Evolutionary conservation across 2,113 vertebrate species (phyloP), one percentile per base, ranked within the genome.

Genomic region (Sisor rabdophorus): DNA sequence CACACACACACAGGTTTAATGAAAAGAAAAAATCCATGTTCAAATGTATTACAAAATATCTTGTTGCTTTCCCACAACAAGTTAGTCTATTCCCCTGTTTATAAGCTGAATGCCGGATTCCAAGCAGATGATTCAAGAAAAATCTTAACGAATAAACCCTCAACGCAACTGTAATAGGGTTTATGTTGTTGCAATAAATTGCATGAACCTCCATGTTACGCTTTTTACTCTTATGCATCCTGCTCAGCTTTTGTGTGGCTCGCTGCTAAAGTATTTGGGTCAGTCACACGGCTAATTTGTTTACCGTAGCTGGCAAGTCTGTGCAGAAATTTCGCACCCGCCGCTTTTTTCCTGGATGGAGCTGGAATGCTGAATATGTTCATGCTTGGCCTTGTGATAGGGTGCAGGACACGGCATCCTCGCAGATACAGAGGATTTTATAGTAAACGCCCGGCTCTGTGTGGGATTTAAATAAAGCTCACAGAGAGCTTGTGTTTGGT

Each of bases 221-320:
- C 22, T 65, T n/a, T 32, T 28, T 13, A 19, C 19, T 30, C 47
- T 0, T 3, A 55, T 44, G 56, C 60, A 67, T 63, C 65, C 36
- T 60, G 71, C 59, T 78, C 59, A 54, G 63, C 61, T 75, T 76
- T 70, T 69, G 60, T 78, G 77, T 48, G 48, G 63, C 52, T 55
- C 65, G 64, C 71, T 58, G 79, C 75, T 67, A 26, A 78, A 83
- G 76, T 78, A 83, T 76, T 78, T 80, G 76, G 79, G 82, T 83
- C 79, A 80, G 75, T 83, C 75, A 71, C 72, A 78, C 19, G 28
- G 76, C 76, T 83, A 83, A 83, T 83, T 76, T 76, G 80, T 74
- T 76, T 71, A 79, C 53, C 77, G 52, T 40, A 44, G 74, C 44
- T 73, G 50, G 69, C 76, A 75, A 75, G 72, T 67, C 76, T 52